Percentiles rank a stretch among this genome's conserved stretches.
Conservation (phyloP, 2,797 vertebrate species). For the Lagodon rhomboides region DNA sequence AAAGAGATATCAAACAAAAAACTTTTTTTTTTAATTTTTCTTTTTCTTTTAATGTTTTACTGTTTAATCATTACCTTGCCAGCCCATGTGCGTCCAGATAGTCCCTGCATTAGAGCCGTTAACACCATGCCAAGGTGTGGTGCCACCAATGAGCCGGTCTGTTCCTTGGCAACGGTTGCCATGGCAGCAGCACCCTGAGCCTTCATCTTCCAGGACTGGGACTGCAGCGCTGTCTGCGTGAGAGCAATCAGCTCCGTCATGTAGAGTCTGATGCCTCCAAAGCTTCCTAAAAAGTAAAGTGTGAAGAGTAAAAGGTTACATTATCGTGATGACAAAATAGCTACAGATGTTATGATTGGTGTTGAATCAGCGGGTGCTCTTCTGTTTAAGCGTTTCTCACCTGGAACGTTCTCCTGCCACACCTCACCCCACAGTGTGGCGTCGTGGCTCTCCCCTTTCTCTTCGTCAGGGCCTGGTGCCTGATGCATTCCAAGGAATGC, state of each 20-base stretch:
- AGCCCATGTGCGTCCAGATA: constrained; percentile 95
- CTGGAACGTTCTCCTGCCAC: constrained; percentile 98
- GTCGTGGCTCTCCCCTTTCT: constrained; percentile 92
- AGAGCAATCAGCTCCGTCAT: constrained; percentile 95
- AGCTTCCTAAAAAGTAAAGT: constrained; percentile 87
- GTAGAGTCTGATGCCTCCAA: constrained; percentile 96
- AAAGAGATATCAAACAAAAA: neutral
- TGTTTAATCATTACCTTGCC: constrained; percentile 89
- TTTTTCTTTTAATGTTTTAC: too few species aligned
- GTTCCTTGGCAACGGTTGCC: constrained; percentile 95
- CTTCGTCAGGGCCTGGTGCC: constrained; percentile 88
- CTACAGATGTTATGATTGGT: neutral
- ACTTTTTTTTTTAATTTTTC: neutral
- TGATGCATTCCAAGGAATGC: constrained; percentile 99
- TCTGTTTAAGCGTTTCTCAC: constrained; percentile 74
- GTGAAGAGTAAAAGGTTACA: neutral
- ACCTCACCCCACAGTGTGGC: constrained; percentile 94
- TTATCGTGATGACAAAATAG: neutral
- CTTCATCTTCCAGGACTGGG: constrained; percentile 99
- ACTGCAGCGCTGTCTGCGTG: constrained; percentile 96
- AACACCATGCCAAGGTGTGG: constrained; percentile 95
- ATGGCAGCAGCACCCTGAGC: constrained; percentile 96
- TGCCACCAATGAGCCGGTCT: constrained; percentile 92
- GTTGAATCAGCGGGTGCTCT: neutral
- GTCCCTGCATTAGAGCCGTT: constrained; percentile 91